phyloP scores from a whole-genome alignment of 2,888 invertebrate species.

The Scrobipalpa costella region DNA sequence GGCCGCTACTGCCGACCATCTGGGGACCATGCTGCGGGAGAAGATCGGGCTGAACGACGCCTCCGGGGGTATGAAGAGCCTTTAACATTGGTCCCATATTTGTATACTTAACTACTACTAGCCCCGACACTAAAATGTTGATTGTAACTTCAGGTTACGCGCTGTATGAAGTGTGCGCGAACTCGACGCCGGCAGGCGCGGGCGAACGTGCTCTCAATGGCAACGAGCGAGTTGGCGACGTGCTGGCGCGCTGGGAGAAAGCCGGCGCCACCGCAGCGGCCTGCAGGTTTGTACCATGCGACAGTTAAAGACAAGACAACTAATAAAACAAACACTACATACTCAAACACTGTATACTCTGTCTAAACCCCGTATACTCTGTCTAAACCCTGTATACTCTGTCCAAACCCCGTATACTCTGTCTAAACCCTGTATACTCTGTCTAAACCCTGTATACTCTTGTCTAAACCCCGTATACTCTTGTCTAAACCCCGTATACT shows the following conservation, averaged over 20 bases:
- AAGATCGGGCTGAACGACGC: conserved; percentile 93
- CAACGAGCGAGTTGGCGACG: conserved; percentile 95
- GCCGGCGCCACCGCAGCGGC: conserved; percentile 87
- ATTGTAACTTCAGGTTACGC: conserved; percentile 89
- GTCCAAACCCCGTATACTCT: no score
- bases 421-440: no score
- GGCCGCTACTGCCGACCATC: conserved; percentile 94
- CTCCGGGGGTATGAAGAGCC: conserved; percentile 82
- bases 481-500: no score
- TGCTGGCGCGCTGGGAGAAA: conserved; percentile 97
- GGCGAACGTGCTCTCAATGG: conserved; percentile 90
- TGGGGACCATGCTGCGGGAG: conserved; percentile 91
- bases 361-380: no score
- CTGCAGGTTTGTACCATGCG: conserved; percentile 58
- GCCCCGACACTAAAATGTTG: neutral
- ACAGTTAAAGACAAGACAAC: neutral
- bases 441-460: no score
- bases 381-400: no score
- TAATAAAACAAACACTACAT: neutral
- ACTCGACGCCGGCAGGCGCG: conserved; percentile 77
- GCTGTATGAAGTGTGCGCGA: conserved; percentile 94
- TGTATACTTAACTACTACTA: no score
- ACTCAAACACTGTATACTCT: no score
- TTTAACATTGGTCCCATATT: no score
- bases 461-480: no score